Base-by-base conservation (phyloP, 2,888 invertebrate genomes). In the Empis stercorea region DNA sequence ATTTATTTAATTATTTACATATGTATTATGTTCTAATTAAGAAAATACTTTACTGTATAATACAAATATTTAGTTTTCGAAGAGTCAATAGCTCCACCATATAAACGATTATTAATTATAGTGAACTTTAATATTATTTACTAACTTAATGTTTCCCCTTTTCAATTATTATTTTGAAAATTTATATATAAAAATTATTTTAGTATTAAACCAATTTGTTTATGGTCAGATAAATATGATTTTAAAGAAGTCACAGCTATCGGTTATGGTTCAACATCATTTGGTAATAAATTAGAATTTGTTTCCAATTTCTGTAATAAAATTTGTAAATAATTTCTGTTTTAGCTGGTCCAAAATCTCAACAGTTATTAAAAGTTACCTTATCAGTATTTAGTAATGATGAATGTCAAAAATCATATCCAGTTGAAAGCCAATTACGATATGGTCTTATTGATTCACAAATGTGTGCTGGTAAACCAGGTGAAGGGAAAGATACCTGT, bases 391-490 rank as follows among this genome's bases (percentile, higher is more conserved):
- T 65, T 10, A 54, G 57, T 42, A 63, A 63, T 48, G 55, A 56
- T 27, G 49, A 53, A 5, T 70, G 68, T 47, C 59, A 59, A 16
- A 51, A 59, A 15, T 54, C 62, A 30, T 65, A 66, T 51, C 55
- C 57, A 11, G 60, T 58, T 43, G 62, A 63, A 46, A 57, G 63
- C 10, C 61, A 62, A 15, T 52, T 72, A 20, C 59, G 62, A 1
- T 58, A 56, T 17, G 71, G 72, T 3, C 64, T 71, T 11, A 58
- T 58, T 38, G 60, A 68, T 44, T 56, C 59, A 0, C 71, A 71
- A 54, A 58, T 72, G 47, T 72, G 72, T 52, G 72, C 71, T 5
- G 72, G 72, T 2, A 59, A 62, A 34, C 52, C 68, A 30, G 56
- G 57, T 1, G 67, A 65, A 3, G 70, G 66, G 14, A 67, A 61